Conservation (phyloP, 1,140 invertebrate genomes). For the Eufriesea mexicana region DNA sequence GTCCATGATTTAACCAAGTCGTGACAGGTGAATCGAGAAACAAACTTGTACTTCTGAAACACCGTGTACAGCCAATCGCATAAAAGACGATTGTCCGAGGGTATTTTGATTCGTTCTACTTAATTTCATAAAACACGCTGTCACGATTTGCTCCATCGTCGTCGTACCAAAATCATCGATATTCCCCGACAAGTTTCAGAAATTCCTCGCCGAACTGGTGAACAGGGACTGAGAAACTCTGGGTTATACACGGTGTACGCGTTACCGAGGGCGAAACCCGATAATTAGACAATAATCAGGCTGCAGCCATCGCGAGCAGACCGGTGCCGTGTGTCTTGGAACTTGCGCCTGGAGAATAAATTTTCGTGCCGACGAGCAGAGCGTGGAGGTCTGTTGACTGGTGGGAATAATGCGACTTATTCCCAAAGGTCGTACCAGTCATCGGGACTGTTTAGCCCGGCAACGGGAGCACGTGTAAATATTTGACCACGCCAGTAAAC, state of each 20-base stretch:
- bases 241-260: not conserved
- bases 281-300: slow-evolving; percentile 5
- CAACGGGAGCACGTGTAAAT: not conserved
- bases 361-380: not conserved
- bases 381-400: too few species aligned
- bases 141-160: too few species aligned
- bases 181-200: too few species aligned
- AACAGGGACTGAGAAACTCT: not conserved
- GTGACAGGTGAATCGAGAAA: too few species aligned
- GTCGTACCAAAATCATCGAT: too few species aligned
- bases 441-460: not conserved
- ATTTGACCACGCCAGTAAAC: slow-evolving; percentile 20
- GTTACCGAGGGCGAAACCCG: not conserved
- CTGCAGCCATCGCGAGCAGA: slow-evolving; percentile 2
- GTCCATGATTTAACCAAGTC: too few species aligned
- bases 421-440: too few species aligned
- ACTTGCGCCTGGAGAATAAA: not conserved
- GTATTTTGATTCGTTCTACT: too few species aligned
- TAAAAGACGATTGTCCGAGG: too few species aligned
- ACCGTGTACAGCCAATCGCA: too few species aligned
- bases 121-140: too few species aligned
- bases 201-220: not conserved
- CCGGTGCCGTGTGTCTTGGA: not conserved
- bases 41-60: too few species aligned
- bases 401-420: not conserved